Base-by-base conservation (phyloP, 2,113 vertebrate genomes). In the Nyctibius bracteatus region DNA sequence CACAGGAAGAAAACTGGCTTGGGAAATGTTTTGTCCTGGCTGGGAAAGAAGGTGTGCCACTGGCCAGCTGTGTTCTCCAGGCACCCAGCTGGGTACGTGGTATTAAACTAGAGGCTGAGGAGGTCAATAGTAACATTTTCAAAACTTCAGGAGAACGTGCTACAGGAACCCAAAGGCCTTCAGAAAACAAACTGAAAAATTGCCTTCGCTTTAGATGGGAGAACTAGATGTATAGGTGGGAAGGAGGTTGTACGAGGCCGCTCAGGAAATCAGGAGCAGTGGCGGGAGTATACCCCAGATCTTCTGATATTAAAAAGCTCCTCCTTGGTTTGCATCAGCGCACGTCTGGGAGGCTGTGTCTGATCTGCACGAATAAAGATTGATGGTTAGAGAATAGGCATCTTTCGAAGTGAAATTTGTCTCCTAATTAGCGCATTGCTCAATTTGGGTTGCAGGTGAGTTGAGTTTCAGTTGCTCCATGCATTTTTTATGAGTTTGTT, bases 101-200 rank as follows among this genome's bases (percentile, higher is more conserved):
- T 44, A 39, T 66, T 44, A 8, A 75, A 70, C 70, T 10, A 35
- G 27, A 17, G n/a, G 35, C 41, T 3, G 30, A 51, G 61, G 61
- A 59, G n/a, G 8, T 47, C 55, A n/a, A 5, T 28, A 20, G 47
- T 49, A 63, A 33, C 0, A 0, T 59, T 82, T 59, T 31, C 14
- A 65, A 31, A 92, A 51, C 70, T 33, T 52, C 10, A 39, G 15
- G 41, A 68, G 49, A 82, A 91, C 30, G 49, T 49, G 57, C 57
- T 68, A 13, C 12, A 33, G 84, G 39, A 81, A 59, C 5, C 8
- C 43, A 52, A 71, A 61, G 66, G n/a, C 58, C n/a, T 49, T 87
- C 70, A 41, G 46, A 87, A 84, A 77, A 81, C 28, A 81, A 80
- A 17, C 31, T 79, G 81, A 51, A 77, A 86, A 72, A 25, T 5